A percentile compares a stretch with the other conserved stretches of the same genome.
Conservation (phyloP, 2,113 vertebrate species). For the Chrysemys picta region DNA sequence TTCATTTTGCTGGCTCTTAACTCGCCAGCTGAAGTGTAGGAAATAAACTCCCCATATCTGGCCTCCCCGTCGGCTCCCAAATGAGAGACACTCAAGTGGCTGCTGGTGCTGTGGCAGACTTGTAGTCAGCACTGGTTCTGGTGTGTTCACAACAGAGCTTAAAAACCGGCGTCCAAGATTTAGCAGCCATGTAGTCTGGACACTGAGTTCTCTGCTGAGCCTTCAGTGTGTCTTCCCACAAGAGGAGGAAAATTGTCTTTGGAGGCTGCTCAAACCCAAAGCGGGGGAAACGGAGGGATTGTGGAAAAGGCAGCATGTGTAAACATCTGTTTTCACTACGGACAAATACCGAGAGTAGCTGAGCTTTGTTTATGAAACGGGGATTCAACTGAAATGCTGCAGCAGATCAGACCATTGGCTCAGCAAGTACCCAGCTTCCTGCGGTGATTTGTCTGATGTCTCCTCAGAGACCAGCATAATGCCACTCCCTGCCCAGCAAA, state of each 20-base stretch:
- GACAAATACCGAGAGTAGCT: background rate
- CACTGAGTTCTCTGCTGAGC: background rate
- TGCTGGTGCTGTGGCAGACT: background rate
- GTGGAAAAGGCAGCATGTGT: background rate
- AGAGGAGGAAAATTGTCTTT: background rate
- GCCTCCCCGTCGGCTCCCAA: background rate
- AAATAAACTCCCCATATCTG: background rate
- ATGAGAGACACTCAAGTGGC: background rate
- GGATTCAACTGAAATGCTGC: background rate
- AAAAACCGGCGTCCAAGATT: background rate
- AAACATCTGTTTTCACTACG: background rate
- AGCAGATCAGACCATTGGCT: background rate
- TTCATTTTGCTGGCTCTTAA: background rate
- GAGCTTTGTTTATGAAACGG: background rate
- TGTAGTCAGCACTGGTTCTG: too few relatives aligned
- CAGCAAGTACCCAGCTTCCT: background rate
- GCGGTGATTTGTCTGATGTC: background rate
- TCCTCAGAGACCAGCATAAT: background rate
- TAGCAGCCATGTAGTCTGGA: background rate
- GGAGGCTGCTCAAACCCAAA: background rate
- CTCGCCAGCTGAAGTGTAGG: background rate
- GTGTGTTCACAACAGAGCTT: background rate
- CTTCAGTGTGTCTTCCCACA: background rate
- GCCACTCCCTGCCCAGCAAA: too few relatives aligned
- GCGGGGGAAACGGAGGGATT: background rate